Evolutionary conservation across 2,797 vertebrate genomes (phyloP).

Genomic region (Lateolabrax maculatus): DNA sequence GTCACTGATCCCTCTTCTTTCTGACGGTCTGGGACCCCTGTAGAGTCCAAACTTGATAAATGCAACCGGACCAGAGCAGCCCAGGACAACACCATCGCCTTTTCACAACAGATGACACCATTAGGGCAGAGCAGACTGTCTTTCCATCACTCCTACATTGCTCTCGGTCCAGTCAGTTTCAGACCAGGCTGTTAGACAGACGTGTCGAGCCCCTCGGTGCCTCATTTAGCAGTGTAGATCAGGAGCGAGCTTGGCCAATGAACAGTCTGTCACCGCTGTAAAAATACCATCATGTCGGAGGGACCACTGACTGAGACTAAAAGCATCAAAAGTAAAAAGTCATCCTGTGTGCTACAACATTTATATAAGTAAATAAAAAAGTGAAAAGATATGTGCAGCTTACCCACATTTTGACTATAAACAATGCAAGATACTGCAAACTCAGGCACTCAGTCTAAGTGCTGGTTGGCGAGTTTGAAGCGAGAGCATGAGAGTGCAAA

Average conservation of each 20-base stretch:
- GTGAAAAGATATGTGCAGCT: background rate
- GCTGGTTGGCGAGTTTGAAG: background rate
- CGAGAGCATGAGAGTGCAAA: background rate
- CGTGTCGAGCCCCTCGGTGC: conserved; percentile 61
- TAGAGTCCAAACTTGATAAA: conserved; percentile 48
- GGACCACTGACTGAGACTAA: conserved; percentile 2
- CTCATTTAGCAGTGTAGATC: conserved; percentile 73
- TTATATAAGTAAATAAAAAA: background rate
- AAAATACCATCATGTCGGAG: conserved; percentile 48
- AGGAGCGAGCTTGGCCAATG: conserved; percentile 59
- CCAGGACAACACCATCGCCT: conserved; percentile 23
- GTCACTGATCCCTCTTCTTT: conserved; percentile 44
- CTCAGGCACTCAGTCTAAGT: background rate
- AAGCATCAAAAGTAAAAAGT: conserved; percentile 11
- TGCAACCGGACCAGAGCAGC: conserved; percentile 22
- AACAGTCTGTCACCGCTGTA: conserved; percentile 71
- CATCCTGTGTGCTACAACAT: background rate
- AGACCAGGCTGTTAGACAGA: conserved; percentile 66
- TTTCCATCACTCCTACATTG: conserved; percentile 50
- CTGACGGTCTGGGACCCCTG: conserved; percentile 41
- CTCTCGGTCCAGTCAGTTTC: conserved; percentile 46
- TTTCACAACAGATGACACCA: conserved; percentile 65
- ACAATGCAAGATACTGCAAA: background rate
- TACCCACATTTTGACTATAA: background rate
- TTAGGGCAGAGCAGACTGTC: conserved; percentile 69